Percentiles rank a stretch among this genome's conserved stretches.
phyloP scores from a whole-genome alignment of 2,113 vertebrate genomes.

The Chrysemys picta region DNA sequence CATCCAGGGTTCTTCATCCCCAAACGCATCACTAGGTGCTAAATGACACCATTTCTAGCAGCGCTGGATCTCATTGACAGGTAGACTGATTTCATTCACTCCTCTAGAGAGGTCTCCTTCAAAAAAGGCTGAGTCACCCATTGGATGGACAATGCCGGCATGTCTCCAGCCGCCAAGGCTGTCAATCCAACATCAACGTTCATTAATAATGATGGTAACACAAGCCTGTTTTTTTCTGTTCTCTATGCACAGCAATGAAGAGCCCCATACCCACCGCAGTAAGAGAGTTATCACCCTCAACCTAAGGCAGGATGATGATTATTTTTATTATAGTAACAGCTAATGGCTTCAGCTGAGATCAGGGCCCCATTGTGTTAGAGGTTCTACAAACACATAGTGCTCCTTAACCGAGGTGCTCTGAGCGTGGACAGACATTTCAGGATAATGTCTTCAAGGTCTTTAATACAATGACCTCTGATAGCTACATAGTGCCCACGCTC shows the following conservation, averaged over 20 bases:
- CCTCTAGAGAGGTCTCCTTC: neutral
- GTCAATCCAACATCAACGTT: slow-evolving; percentile 35
- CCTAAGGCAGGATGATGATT: slow-evolving; percentile 64
- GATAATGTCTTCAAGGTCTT: slow-evolving; percentile 13
- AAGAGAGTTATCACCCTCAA: slow-evolving; percentile 54
- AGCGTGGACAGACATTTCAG: slow-evolving; percentile 40
- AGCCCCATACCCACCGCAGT: neutral
- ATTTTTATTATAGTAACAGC: slow-evolving; percentile 64
- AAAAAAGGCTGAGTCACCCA: neutral
- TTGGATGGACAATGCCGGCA: neutral
- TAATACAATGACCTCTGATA: neutral
- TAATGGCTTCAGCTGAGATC: slow-evolving; percentile 51
- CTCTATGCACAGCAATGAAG: slow-evolving; percentile 14
- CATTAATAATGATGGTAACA: slow-evolving; percentile 3
- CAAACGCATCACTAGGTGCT: neutral
- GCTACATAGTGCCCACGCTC: neutral
- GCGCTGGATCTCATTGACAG: neutral
- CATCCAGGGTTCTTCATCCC: neutral
- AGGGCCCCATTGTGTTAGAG: slow-evolving; percentile 50
- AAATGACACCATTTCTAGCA: neutral
- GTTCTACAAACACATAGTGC: slow-evolving; percentile 17
- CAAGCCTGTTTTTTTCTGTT: neutral
- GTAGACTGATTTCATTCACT: neutral
- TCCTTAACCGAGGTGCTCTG: slow-evolving; percentile 13
- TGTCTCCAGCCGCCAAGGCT: neutral